A percentile compares a stretch with the other conserved stretches of the same genome.
phyloP scores from a whole-genome alignment of 1,140 invertebrate species.

The Polypedilum vanderplanki region DNA sequence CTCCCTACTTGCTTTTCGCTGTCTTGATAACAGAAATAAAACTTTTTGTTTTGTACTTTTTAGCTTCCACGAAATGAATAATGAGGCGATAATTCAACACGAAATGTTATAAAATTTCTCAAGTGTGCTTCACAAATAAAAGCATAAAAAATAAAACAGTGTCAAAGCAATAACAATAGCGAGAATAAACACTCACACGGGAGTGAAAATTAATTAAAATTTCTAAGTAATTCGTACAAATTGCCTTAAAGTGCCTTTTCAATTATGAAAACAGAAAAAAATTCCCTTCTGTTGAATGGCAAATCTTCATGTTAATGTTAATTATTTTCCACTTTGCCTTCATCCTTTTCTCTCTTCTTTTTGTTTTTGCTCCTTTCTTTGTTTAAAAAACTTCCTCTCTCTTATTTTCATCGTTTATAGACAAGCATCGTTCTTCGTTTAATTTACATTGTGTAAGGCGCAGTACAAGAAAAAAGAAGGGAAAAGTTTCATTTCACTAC shows the following conservation, averaged over 20 bases:
- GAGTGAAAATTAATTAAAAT: not conserved
- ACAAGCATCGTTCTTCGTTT: not conserved
- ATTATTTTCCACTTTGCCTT: conserved; percentile 18
- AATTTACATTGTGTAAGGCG: not conserved
- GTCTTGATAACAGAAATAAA: too few relatives aligned
- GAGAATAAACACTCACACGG: too few relatives aligned
- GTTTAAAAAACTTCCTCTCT: not conserved
- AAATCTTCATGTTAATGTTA: conserved; percentile 3
- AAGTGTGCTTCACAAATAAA: too few relatives aligned
- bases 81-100: too few relatives aligned
- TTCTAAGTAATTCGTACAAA: conserved; percentile 9
- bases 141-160: too few relatives aligned
- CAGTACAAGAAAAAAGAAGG: not conserved
- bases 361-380: not conserved
- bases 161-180: too few relatives aligned
- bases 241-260: conserved; percentile 17
- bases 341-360: not conserved
- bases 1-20: not conserved
- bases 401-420: not conserved
- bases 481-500: not conserved
- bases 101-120: too few relatives aligned
- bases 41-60: too few relatives aligned
- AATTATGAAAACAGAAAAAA: not conserved
- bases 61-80: too few relatives aligned
- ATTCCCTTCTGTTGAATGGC: not conserved